A percentile compares a stretch with the other conserved stretches of the same genome.
Conservation (phyloP, 1,140 invertebrate species). For the Macrocentrus cingulum region DNA sequence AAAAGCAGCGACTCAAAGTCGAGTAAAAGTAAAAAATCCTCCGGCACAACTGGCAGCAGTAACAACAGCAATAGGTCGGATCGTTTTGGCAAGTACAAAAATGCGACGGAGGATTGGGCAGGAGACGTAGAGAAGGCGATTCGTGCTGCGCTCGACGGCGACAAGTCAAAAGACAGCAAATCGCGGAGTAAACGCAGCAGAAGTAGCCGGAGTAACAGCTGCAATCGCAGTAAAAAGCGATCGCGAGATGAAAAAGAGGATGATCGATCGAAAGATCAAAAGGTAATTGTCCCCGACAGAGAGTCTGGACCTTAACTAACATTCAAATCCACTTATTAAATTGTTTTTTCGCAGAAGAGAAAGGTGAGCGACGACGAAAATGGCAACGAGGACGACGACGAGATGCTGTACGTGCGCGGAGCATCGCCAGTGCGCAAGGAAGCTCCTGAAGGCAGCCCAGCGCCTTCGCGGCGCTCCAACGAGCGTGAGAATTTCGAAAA, state of each 20-base stretch:
- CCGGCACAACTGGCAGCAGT: conserved; percentile 22
- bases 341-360: conserved; percentile 41
- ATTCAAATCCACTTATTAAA: too few relatives aligned
- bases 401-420: conserved; percentile 76
- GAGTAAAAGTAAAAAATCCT: conserved; percentile 45
- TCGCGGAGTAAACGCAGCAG: conserved; percentile 50
- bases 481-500: conserved; percentile 52
- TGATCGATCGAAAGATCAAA: conserved; percentile 53
- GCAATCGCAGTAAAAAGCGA: too few relatives aligned
- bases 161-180: conserved; percentile 56
- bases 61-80: conserved; percentile 35
- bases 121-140: conserved; percentile 76
- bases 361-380: conserved; percentile 56
- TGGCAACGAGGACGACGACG: conserved; percentile 72
- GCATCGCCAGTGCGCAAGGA: conserved; percentile 60
- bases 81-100: conserved; percentile 49
- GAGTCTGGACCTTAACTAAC: too few relatives aligned
- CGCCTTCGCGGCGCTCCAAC: conserved; percentile 8
- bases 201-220: too few relatives aligned
- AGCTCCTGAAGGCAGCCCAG: conserved; percentile 38
- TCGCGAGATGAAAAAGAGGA: conserved; percentile 58
- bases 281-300: too few relatives aligned
- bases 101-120: conserved; percentile 71
- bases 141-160: conserved; percentile 64
- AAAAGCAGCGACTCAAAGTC: conserved; percentile 47